phyloP scores from a whole-genome alignment of 1,140 invertebrate species.

The Saccostrea glomerata region DNA sequence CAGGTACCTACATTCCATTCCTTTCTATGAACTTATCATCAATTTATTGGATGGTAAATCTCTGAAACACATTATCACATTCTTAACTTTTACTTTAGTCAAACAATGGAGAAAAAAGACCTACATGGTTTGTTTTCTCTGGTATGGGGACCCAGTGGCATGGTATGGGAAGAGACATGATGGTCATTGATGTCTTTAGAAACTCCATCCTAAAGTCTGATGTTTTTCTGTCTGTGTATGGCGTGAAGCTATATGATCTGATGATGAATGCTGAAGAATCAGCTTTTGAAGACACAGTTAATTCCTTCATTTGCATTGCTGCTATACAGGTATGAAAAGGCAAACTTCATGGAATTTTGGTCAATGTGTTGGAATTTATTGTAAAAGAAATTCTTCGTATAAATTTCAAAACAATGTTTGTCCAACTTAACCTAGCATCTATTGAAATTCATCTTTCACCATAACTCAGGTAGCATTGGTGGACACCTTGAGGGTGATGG shows the following conservation, averaged over 20 bases:
- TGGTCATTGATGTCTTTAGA: slow-evolving; percentile 89
- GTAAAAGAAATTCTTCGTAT: not conserved
- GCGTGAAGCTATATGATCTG: slow-evolving; percentile 89
- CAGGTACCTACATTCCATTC: slow-evolving; percentile 58
- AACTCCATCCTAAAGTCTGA: slow-evolving; percentile 88
- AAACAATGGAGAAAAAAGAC: slow-evolving; percentile 80
- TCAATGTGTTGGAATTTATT: too few relatives aligned
- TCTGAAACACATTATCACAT: not conserved
- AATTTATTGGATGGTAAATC: not conserved
- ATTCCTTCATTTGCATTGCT: slow-evolving; percentile 95
- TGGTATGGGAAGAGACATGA: slow-evolving; percentile 93
- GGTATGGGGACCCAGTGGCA: slow-evolving; percentile 98
- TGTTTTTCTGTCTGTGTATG: slow-evolving; percentile 87
- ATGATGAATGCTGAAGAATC: slow-evolving; percentile 87
- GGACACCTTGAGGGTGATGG: slow-evolving; percentile 89
- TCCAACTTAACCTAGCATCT: not conserved
- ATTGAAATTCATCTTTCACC: not conserved
- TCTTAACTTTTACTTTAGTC: slow-evolving; percentile 61
- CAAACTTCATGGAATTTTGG: too few relatives aligned
- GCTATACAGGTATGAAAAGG: slow-evolving; percentile 88
- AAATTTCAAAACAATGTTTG: not conserved
- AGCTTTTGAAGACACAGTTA: slow-evolving; percentile 89
- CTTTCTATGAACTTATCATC: not conserved
- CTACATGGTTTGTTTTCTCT: slow-evolving; percentile 96
- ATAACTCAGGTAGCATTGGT: slow-evolving; percentile 88